Evolutionary conservation across 2,113 vertebrate genomes (phyloP).

Genomic region (Pluvialis apricaria): DNA sequence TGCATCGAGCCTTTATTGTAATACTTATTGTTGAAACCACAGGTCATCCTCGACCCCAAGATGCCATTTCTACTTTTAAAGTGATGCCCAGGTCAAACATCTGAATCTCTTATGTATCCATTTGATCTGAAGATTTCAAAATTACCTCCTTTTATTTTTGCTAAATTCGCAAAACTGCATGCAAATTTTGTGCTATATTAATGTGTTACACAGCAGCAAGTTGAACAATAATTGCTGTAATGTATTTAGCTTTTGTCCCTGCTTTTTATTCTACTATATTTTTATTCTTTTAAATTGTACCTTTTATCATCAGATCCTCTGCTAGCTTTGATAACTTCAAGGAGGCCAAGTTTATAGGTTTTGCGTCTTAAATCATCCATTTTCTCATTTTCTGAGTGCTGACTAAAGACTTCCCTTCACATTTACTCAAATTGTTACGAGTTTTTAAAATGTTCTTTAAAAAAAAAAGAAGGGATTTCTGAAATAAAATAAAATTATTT

Average conservation of each 20-base stretch:
- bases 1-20: too few species aligned
- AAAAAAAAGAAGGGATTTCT: not conserved
- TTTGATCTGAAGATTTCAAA: not conserved
- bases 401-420: constrained; percentile 28
- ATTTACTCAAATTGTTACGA: constrained; percentile 48
- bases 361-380: constrained; percentile 45
- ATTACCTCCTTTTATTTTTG: not conserved
- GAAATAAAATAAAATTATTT: not conserved
- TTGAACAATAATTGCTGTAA: constrained; percentile 16
- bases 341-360: constrained; percentile 7
- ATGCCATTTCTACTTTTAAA: not conserved
- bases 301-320: constrained; percentile 6
- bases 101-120: not conserved
- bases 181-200: not conserved
- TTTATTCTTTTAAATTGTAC: constrained; percentile 11
- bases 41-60: not conserved
- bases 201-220: not conserved
- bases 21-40: too few species aligned
- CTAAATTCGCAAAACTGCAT: not conserved
- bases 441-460: constrained; percentile 30
- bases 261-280: not conserved
- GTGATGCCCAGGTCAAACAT: not conserved
- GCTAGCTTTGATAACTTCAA: constrained; percentile 23
- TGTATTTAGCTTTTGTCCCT: not conserved
- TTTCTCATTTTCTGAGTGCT: constrained; percentile 63